Percentiles rank a stretch among this genome's conserved stretches.
phyloP scores from a whole-genome alignment of 1,140 invertebrate genomes.

The Pteromalus puparum region DNA sequence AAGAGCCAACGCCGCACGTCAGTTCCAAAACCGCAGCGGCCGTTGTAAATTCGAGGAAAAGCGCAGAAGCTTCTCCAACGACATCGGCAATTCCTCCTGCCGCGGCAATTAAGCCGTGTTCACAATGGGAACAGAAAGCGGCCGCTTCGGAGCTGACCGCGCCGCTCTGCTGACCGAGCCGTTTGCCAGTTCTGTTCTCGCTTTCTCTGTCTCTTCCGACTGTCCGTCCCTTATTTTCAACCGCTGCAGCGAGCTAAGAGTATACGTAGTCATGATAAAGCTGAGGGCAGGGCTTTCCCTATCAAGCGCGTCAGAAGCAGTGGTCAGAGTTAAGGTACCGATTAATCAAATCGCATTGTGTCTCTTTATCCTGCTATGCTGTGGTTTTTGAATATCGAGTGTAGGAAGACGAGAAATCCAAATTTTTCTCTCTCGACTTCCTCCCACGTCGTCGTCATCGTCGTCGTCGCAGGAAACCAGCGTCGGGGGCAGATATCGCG shows the following conservation, averaged over 20 bases:
- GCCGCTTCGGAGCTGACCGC: constrained; percentile 59
- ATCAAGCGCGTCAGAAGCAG: neutral
- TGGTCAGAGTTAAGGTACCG: too few relatives aligned
- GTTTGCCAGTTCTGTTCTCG: constrained; percentile 45
- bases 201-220: neutral
- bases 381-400: too few relatives aligned
- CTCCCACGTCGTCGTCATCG: too few relatives aligned
- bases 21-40: neutral
- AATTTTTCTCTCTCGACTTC: neutral
- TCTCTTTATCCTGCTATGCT: too few relatives aligned
- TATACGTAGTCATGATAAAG: too few relatives aligned
- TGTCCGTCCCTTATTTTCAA: constrained; percentile 9
- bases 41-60: constrained; percentile 3
- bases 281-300: neutral
- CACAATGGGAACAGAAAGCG: constrained; percentile 69
- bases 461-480: neutral
- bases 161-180: constrained; percentile 62
- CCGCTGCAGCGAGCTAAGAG: neutral
- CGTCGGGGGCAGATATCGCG: constrained; percentile 13
- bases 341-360: too few relatives aligned
- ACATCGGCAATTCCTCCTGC: constrained; percentile 22
- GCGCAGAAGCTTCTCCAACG: neutral
- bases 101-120: constrained; percentile 65
- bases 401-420: constrained; percentile 16
- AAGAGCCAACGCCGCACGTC: neutral